These are phyloP conservation scores for Cosmia trapezina DNA, from an alignment of 2,888 invertebrate genomes.

Conservation along the genomic window DNA sequence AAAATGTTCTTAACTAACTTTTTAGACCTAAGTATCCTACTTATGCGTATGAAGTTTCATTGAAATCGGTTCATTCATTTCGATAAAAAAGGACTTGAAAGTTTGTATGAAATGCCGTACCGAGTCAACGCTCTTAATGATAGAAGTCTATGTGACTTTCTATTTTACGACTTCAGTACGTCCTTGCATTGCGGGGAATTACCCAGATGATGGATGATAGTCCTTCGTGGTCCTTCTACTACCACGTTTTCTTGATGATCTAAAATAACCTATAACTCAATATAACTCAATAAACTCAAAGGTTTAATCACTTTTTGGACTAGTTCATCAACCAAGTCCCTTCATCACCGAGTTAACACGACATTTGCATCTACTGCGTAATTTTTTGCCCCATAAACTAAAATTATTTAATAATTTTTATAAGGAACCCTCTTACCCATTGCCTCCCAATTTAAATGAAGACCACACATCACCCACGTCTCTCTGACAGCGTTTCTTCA, in stretches of 20 bases:
- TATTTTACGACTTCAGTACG: neutral
- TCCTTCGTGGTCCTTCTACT: too few relatives aligned
- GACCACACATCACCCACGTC: slow-evolving; percentile 64
- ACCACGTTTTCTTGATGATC: neutral
- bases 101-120: too few relatives aligned
- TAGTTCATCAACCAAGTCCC: neutral
- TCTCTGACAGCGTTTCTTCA: slow-evolving; percentile 55
- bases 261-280: too few relatives aligned
- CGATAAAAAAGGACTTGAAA: too few relatives aligned
- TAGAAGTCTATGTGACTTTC: neutral
- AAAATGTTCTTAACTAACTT: too few relatives aligned
- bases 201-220: neutral
- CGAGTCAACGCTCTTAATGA: too few relatives aligned
- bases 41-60: too few relatives aligned
- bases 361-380: neutral
- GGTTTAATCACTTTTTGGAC: neutral
- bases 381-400: neutral
- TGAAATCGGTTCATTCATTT: too few relatives aligned
- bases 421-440: slow-evolving; percentile 29
- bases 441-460: slow-evolving; percentile 42
- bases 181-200: neutral
- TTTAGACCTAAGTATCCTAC: too few relatives aligned
- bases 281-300: too few relatives aligned
- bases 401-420: neutral
- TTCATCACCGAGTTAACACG: neutral